Conservation (phyloP, 2,797 vertebrate genomes). For the Pempheris klunzingeri region DNA sequence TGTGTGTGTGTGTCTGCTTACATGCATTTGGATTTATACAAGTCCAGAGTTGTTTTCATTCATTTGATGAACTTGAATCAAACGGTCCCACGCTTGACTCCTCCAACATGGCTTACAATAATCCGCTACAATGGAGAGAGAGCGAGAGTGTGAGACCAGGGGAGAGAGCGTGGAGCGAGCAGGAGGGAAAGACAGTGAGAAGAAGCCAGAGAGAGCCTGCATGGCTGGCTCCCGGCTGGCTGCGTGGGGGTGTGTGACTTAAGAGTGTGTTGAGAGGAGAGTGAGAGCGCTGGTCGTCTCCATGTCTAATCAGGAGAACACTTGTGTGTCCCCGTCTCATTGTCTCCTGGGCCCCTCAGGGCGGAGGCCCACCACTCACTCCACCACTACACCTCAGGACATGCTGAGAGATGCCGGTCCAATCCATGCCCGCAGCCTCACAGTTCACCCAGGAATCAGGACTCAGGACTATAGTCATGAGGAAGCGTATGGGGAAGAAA, state of each 20-base stretch:
- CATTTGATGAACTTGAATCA: conserved; percentile 60
- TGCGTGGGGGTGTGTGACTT: conserved; percentile 76
- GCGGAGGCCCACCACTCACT: conserved; percentile 69
- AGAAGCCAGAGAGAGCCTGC: conserved; percentile 52
- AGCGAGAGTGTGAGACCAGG: conserved; percentile 15
- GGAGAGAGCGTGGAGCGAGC: conserved; percentile 29
- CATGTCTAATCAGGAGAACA: conserved; percentile 85
- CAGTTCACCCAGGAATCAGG: conserved; percentile 15
- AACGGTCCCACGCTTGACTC: conserved; percentile 47
- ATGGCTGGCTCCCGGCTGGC: conserved; percentile 78
- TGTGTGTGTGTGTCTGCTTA: conserved; percentile 28
- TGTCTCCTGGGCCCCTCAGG: conserved; percentile 82
- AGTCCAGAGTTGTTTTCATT: conserved; percentile 54
- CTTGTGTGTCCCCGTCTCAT: conserved; percentile 86
- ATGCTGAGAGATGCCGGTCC: conserved; percentile 64
- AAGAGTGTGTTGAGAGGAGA: conserved; percentile 85
- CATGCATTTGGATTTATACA: conserved; percentile 49
- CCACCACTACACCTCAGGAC: conserved; percentile 63
- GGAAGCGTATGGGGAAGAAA: background rate
- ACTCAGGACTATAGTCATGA: conserved; percentile 5
- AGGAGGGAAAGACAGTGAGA: conserved; percentile 38
- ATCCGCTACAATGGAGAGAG: conserved; percentile 38
- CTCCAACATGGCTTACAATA: conserved; percentile 36
- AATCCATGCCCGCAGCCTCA: conserved; percentile 10
- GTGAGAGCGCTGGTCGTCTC: conserved; percentile 75